A percentile compares a stretch with the other conserved stretches of the same genome.
phyloP scores from a whole-genome alignment of 2,888 invertebrate genomes.

The Eulithis testata region DNA sequence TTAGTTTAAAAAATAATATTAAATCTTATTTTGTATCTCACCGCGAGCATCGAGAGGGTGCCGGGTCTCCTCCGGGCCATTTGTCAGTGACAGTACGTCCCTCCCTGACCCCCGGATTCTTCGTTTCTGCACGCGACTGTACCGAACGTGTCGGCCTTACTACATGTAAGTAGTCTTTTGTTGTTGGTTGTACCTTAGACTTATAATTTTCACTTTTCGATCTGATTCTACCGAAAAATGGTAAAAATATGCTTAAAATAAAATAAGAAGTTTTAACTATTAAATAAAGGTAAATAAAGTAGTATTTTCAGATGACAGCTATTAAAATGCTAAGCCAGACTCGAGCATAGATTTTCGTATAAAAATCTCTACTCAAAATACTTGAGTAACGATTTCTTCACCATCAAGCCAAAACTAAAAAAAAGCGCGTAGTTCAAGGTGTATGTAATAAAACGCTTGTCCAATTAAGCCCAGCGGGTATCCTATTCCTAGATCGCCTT shows the following conservation, averaged over 20 bases:
- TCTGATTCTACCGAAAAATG: neutral
- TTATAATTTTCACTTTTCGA: neutral
- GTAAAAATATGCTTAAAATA: too few relatives aligned
- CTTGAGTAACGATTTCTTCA: too few relatives aligned
- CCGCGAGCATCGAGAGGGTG: conserved; percentile 70
- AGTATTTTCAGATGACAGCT: too few relatives aligned
- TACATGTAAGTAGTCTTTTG: conserved; percentile 19
- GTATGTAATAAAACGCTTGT: conserved; percentile 1
- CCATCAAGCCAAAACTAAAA: neutral
- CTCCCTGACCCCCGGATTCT: conserved; percentile 60
- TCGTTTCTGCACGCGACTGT: conserved; percentile 70
- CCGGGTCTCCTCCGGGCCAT: conserved; percentile 81
- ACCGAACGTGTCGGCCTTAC: conserved; percentile 55
- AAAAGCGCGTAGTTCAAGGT: conserved; percentile 8
- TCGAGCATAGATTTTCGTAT: too few relatives aligned
- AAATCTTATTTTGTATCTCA: conserved; percentile 36
- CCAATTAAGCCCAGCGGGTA: conserved; percentile 13
- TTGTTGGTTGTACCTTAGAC: conserved; percentile 14
- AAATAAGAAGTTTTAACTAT: too few relatives aligned
- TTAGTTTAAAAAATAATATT: neutral
- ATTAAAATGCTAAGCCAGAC: too few relatives aligned
- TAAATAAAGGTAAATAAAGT: too few relatives aligned
- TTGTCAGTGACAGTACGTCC: conserved; percentile 82
- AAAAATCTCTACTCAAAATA: too few relatives aligned
- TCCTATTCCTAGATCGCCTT: conserved; percentile 1